Evolutionary conservation across 2,797 vertebrate species (phyloP).

Genomic region (Champsocephalus gunnari): DNA sequence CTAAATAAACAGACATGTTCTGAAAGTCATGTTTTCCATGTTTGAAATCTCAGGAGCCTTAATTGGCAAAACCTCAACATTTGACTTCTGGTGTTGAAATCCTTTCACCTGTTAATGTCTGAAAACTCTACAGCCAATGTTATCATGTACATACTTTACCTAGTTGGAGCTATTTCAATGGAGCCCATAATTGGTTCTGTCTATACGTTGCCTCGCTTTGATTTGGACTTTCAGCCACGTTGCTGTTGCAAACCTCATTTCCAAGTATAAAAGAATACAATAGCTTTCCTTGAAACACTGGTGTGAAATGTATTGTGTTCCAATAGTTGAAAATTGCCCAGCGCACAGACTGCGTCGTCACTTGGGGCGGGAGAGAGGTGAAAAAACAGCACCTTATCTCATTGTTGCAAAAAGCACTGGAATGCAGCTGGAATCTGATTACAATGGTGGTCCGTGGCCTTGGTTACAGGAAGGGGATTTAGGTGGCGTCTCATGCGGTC

Average conservation of each 20-base stretch:
- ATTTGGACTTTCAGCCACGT: conserved; percentile 6
- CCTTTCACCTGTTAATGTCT: conserved; percentile 6
- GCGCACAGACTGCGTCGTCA: conserved; percentile 29
- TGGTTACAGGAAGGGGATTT: conserved; percentile 80
- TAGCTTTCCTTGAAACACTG: conserved; percentile 42
- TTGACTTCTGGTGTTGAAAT: conserved; percentile 20
- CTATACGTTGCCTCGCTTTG: not conserved
- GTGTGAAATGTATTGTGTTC: conserved; percentile 31
- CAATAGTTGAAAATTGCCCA: conserved; percentile 27
- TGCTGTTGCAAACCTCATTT: conserved; percentile 42
- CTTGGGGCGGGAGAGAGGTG: conserved; percentile 42
- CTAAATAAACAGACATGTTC: conserved; percentile 11
- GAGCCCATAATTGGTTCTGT: conserved; percentile 8
- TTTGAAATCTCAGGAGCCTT: conserved; percentile 16
- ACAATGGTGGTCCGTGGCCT: conserved; percentile 73
- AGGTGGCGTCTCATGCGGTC: conserved; percentile 71
- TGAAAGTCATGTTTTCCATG: conserved; percentile 10
- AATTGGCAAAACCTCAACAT: conserved; percentile 11
- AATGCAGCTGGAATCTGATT: conserved; percentile 78
- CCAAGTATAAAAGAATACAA: conserved; percentile 42
- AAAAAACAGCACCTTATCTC: conserved; percentile 68
- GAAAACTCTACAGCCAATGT: not conserved
- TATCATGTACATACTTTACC: not conserved
- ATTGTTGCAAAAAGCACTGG: conserved; percentile 72
- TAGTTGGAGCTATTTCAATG: too few relatives aligned